phyloP scores from a whole-genome alignment of 2,888 invertebrate species.

The Caenorhabditis japonica region DNA sequence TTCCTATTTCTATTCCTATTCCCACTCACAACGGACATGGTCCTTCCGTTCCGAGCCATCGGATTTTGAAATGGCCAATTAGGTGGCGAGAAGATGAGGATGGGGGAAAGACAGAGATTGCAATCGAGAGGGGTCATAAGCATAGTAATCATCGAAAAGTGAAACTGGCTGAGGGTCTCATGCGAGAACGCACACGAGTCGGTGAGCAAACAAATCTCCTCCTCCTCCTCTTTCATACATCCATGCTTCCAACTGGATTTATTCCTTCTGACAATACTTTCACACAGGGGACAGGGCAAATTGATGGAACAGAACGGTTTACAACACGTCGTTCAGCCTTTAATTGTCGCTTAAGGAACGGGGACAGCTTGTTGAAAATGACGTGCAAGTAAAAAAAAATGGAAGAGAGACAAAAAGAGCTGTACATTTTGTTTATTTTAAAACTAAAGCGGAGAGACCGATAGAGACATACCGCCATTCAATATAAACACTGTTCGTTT shows the following conservation, averaged over 20 bases:
- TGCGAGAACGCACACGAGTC: constrained; percentile 18
- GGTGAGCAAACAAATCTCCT: constrained; percentile 38
- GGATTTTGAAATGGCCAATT: constrained; percentile 36
- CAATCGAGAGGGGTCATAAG: constrained; percentile 22
- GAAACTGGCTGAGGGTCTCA: constrained; percentile 30
- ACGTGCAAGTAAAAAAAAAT: constrained; percentile 1
- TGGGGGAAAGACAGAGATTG: background rate
- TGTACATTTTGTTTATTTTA: constrained; percentile 31
- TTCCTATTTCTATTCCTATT: too few species aligned
- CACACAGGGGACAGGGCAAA: background rate
- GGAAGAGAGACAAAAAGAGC: background rate
- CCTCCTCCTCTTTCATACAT: too few species aligned
- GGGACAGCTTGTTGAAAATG: background rate
- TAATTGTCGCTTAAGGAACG: constrained; percentile 16
- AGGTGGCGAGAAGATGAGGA: constrained; percentile 23
- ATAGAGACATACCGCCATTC: constrained; percentile 12
- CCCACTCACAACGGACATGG: constrained; percentile 8
- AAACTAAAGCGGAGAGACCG: background rate
- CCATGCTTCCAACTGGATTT: constrained; percentile 32
- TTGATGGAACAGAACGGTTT: constrained; percentile 19
- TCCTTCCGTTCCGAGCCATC: constrained; percentile 12
- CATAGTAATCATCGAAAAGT: constrained; percentile 8
- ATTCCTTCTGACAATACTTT: background rate
- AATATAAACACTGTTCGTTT: constrained; percentile 22
- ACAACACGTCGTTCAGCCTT: constrained; percentile 32